Evolutionary conservation across 2,888 invertebrate species (phyloP).

Genomic region (Nysson spinosus): DNA sequence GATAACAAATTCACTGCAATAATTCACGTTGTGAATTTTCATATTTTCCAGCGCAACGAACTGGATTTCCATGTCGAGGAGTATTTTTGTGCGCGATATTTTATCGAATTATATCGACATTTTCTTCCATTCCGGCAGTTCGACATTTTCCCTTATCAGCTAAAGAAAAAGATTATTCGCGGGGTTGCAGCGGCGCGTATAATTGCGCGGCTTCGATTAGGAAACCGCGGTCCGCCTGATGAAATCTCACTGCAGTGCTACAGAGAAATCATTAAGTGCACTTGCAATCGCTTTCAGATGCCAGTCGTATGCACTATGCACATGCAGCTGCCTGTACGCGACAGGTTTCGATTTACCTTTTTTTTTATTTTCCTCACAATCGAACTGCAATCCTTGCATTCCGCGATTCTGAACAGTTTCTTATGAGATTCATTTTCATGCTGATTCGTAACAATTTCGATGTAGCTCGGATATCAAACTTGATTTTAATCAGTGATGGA

Average conservation of each 20-base stretch:
- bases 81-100: background rate
- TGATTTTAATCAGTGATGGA: no score
- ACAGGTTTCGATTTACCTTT: background rate
- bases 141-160: background rate
- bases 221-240: conserved; percentile 42
- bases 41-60: background rate
- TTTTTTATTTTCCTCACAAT: background rate
- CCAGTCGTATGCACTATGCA: conserved; percentile 30
- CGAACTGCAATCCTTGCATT: background rate
- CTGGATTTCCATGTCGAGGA: background rate
- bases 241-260: conserved; percentile 40
- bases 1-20: background rate
- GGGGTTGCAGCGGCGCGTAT: background rate
- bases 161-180: background rate
- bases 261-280: conserved; percentile 47
- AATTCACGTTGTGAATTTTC: conserved; percentile 14
- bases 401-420: background rate
- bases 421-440: background rate
- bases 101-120: background rate
- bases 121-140: no score
- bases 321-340: conserved; percentile 4
- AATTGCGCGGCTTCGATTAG: conserved; percentile 42
- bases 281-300: conserved; percentile 23
- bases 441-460: no score
- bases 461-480: no score